Evolutionary conservation across 1,140 invertebrate genomes (phyloP).

Genomic region (Drosophila bocki): DNA sequence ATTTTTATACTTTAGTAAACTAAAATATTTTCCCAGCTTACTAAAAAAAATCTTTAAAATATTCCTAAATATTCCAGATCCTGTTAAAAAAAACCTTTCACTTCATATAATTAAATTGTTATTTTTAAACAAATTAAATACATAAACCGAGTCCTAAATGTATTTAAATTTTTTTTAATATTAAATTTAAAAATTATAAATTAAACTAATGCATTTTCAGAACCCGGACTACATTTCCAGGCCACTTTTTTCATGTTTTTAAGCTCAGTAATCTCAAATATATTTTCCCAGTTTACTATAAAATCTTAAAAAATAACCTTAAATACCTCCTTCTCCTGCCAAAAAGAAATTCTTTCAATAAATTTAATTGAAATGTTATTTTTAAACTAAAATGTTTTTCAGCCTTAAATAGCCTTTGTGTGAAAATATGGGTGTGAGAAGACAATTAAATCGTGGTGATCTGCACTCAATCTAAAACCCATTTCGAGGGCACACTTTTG

Average conservation of each 20-base stretch:
- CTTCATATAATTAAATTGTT: no score
- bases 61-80: no score
- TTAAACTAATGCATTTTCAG: no score
- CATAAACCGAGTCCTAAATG: no score
- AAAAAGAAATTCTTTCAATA: background rate
- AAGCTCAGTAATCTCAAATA: background rate
- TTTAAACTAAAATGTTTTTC: background rate
- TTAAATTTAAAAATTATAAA: no score
- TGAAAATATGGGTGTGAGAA: conserved; percentile 22
- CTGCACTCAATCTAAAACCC: conserved; percentile 50
- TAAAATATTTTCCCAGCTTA: background rate
- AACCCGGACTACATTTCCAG: no score
- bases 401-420: conserved; percentile 3
- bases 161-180: no score
- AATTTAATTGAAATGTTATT: conserved; percentile 18
- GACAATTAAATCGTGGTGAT: conserved; percentile 47
- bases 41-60: no score
- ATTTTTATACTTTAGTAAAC: background rate
- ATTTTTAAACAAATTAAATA: no score
- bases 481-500: conserved; percentile 61
- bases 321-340: background rate
- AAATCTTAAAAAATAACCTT: background rate
- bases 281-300: background rate
- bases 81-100: no score
- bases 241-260: background rate